phyloP scores from a whole-genome alignment of 2,888 invertebrate species.

The Agrochola circellaris region DNA sequence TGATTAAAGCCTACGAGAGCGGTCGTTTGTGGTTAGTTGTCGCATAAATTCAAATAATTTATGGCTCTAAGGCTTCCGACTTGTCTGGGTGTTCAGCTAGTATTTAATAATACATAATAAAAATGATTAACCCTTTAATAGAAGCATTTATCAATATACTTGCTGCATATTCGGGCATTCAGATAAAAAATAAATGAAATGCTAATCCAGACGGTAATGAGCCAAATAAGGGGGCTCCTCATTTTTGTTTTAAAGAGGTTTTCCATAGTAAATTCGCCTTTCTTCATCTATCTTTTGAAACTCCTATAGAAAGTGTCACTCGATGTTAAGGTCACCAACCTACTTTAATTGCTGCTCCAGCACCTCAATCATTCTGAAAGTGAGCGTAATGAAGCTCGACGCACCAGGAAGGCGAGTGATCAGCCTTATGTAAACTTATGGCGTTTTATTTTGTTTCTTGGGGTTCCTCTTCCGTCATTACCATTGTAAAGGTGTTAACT shows the following conservation, averaged over 20 bases:
- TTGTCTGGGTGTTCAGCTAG: too few species aligned
- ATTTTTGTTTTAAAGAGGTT: not conserved
- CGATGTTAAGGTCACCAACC: constrained; percentile 41
- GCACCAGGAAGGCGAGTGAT: constrained; percentile 64
- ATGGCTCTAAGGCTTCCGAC: not conserved
- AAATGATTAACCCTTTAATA: not conserved
- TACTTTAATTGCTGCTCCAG: constrained; percentile 55
- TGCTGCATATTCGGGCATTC: not conserved
- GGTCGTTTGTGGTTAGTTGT: constrained; percentile 14
- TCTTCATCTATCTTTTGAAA: not conserved
- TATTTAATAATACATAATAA: not conserved
- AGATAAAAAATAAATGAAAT: not conserved
- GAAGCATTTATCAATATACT: not conserved
- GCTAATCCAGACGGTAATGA: not conserved
- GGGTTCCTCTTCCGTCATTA: constrained; percentile 43
- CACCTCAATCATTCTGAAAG: constrained; percentile 74
- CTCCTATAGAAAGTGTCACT: constrained; percentile 1
- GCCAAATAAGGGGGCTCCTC: too few species aligned
- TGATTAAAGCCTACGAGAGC: constrained; percentile 9
- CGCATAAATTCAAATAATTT: constrained; percentile 10
- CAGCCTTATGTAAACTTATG: constrained; percentile 57
- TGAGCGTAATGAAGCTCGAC: constrained; percentile 69
- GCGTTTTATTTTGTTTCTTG: constrained; percentile 45
- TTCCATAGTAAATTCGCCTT: not conserved
- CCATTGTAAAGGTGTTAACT: not conserved